Conservation (phyloP, 2,797 vertebrate species). For the Microchirus variegatus region DNA sequence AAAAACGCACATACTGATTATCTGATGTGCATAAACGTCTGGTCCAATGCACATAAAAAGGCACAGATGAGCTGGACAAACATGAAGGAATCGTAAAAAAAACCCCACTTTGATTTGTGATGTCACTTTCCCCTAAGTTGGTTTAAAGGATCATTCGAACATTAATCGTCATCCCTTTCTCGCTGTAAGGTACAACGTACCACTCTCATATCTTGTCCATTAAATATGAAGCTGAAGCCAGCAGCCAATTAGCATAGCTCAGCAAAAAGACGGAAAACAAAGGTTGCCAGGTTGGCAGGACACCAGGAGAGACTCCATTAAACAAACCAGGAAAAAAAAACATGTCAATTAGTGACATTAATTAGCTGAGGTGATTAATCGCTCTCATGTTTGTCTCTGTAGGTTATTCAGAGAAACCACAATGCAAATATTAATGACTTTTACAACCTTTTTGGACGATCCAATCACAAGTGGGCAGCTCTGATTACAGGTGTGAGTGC, state of each 20-base stretch:
- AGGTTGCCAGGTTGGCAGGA: not conserved
- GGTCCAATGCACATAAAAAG: slow-evolving; percentile 11
- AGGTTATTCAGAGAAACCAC: too few species aligned
- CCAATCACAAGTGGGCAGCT: slow-evolving; percentile 1
- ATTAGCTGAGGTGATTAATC: too few species aligned
- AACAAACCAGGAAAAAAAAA: slow-evolving; percentile 1
- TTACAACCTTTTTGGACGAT: not conserved
- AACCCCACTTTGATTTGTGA: not conserved
- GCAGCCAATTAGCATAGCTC: not conserved
- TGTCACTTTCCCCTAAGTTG: not conserved
- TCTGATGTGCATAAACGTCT: not conserved
- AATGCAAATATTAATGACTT: too few species aligned
- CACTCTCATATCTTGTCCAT: not conserved
- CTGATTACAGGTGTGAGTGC: not conserved
- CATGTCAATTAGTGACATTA: slow-evolving; percentile 4
- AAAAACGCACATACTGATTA: not conserved
- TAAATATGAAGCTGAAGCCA: not conserved
- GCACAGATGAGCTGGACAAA: not conserved
- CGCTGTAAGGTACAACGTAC: not conserved
- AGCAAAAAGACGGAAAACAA: not conserved
- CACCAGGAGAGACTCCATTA: not conserved
- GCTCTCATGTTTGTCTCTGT: too few species aligned
- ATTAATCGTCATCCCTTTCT: not conserved
- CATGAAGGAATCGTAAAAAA: not conserved
- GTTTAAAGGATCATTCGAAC: not conserved